A percentile compares a stretch with the other conserved stretches of the same genome.
Evolutionary conservation across 2,888 invertebrate species (phyloP).

Genomic region (Pseudolycoriella hygida): DNA sequence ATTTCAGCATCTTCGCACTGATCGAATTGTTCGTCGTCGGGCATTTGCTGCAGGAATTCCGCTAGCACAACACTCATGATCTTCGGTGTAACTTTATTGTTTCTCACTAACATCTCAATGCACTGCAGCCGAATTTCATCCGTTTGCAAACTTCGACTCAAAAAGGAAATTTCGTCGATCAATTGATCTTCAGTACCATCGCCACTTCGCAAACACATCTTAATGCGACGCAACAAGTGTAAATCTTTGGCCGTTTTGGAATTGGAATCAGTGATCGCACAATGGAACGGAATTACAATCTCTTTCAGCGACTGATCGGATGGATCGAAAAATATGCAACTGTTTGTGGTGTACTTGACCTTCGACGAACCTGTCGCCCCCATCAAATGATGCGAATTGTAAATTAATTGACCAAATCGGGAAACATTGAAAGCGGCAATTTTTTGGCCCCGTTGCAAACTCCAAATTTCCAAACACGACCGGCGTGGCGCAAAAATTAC

Average conservation of each 20-base stretch:
- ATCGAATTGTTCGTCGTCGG: neutral
- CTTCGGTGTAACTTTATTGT: constrained; percentile 43
- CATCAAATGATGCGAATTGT: constrained; percentile 64
- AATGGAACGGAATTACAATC: constrained; percentile 78
- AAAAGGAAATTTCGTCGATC: constrained; percentile 15
- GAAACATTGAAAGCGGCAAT: constrained; percentile 83
- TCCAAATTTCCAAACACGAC: constrained; percentile 85
- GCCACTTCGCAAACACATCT: constrained; percentile 42
- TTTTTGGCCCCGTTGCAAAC: constrained; percentile 74
- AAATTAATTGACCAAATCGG: constrained; percentile 63
- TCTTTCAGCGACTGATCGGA: constrained; percentile 61
- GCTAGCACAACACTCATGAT: constrained; percentile 34
- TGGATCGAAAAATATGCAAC: constrained; percentile 67
- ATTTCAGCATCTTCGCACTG: constrained; percentile 11
- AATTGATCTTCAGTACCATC: constrained; percentile 34
- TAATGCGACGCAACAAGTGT: constrained; percentile 62
- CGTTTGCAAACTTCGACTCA: constrained; percentile 48
- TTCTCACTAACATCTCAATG: constrained; percentile 48
- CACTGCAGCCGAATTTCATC: constrained; percentile 52
- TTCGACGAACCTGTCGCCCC: constrained; percentile 36
- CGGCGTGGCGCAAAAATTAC: constrained; percentile 86
- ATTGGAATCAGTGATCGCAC: constrained; percentile 71
- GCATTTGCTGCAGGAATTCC: constrained; percentile 26
- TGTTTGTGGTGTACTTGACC: constrained; percentile 41
- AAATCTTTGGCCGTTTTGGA: constrained; percentile 75